Evolutionary conservation across 2,888 invertebrate genomes (phyloP), one percentile per base, ranked within the genome.

Genomic region (Athetis lepigone): DNA sequence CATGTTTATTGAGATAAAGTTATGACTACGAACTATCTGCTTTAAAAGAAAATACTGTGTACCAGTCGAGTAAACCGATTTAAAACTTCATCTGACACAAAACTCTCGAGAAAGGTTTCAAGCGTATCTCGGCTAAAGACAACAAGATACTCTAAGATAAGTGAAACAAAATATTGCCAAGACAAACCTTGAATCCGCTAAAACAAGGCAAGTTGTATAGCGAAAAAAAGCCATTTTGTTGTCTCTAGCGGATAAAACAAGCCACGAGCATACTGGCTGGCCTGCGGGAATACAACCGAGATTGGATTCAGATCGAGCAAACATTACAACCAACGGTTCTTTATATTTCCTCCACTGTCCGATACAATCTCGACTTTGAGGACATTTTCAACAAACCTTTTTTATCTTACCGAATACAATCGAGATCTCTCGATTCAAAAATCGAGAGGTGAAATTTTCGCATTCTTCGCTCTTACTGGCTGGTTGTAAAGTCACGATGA

Each of bases 261-360:
- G 58, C 56, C 65, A 55, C 43, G 21, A 46, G 50, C 46, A 33
- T 46, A 70, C 46, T 56, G 54, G 51, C 21, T 51, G 40, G 45
- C 78, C 55, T 51, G 67, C 58, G 80, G 78, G 75, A 69, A 77
- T 80, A 54, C 56, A 54, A 56, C 16, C 50, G 42, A 77, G 70
- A 79, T 80, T 80, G 79, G 80, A 72, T 65, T 61, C 65, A 63
- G 65, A 66, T 68, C 55, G 70, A 64, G 58, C 68, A 66, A 80
- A 62, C 65, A 77, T 72, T 62, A 69, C 63, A 52, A 60, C 29
- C 69, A 72, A 63, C 65, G 60, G 74, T 64, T 68, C 64, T 66
- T 64, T 77, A 66, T 58, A 63, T 74, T 74, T 75, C 51, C 47
- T 39, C 21, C 29, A 39, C 40, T 23, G 40, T 36, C 47, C 42